These are phyloP conservation scores for Apamea sordens DNA, from an alignment of 2,888 invertebrate species.

Conservation along the genomic window DNA sequence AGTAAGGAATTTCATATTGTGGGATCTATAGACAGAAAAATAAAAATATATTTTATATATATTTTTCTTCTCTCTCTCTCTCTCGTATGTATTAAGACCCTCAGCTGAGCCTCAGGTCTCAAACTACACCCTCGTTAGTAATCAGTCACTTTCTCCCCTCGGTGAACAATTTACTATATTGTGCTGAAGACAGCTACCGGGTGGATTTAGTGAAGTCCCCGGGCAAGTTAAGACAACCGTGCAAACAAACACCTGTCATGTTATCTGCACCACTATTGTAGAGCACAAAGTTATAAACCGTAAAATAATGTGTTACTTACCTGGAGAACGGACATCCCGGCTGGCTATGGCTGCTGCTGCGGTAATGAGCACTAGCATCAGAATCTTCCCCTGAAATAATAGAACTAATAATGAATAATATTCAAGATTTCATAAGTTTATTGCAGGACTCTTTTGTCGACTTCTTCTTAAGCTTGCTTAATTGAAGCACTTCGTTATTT, in stretches of 20 bases:
- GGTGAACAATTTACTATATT: neutral
- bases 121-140: neutral
- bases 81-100: too few relatives aligned
- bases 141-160: neutral
- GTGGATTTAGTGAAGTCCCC: too few relatives aligned
- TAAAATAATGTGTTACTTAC: slow-evolving; percentile 48
- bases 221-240: neutral
- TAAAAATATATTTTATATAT: too few relatives aligned
- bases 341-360: slow-evolving; percentile 52
- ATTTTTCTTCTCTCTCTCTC: too few relatives aligned
- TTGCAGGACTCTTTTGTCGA: neutral
- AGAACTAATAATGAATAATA: neutral
- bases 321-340: slow-evolving; percentile 68
- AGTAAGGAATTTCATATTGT: too few relatives aligned
- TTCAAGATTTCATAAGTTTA: neutral
- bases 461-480: neutral
- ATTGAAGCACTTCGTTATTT: neutral
- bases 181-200: neutral
- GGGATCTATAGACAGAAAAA: too few relatives aligned
- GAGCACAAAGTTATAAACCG: neutral
- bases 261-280: neutral
- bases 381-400: slow-evolving; percentile 48
- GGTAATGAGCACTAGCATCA: slow-evolving; percentile 52
- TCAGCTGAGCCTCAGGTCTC: too few relatives aligned
- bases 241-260: neutral